Conservation (phyloP, 2,113 vertebrate species). For the Tinamus guttatus region DNA sequence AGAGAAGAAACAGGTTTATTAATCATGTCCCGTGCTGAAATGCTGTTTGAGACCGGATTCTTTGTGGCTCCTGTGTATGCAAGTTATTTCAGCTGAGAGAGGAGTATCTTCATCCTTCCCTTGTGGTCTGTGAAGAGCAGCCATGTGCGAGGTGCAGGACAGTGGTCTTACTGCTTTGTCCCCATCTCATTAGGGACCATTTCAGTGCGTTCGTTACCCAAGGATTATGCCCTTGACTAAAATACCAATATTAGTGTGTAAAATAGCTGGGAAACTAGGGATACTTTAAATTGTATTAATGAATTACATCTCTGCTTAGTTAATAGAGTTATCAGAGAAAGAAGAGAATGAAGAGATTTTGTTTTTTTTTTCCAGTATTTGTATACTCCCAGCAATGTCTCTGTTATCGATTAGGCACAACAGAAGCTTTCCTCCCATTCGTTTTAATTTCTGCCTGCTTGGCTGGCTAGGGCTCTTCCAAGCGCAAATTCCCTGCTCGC, state of each 20-base stretch:
- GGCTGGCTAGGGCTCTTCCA: background rate
- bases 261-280: background rate
- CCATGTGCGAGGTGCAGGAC: background rate
- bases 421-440: background rate
- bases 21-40: background rate
- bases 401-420: background rate
- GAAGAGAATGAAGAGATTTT: background rate
- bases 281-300: background rate
- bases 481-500: background rate
- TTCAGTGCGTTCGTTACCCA: background rate
- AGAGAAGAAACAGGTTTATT: background rate
- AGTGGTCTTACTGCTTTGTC: background rate
- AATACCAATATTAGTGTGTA: background rate
- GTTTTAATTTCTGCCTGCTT: background rate
- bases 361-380: background rate
- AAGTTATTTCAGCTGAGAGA: background rate
- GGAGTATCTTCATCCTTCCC: background rate
- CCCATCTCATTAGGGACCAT: background rate
- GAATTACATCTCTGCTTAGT: background rate
- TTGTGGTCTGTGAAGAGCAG: rapidly evolving
- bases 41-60: background rate
- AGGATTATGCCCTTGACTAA: background rate
- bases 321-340: background rate
- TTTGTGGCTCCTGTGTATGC: background rate
- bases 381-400: background rate